These are phyloP conservation scores for Lycia hirtaria DNA, from an alignment of 2,888 invertebrate species.

Conservation along the genomic window DNA sequence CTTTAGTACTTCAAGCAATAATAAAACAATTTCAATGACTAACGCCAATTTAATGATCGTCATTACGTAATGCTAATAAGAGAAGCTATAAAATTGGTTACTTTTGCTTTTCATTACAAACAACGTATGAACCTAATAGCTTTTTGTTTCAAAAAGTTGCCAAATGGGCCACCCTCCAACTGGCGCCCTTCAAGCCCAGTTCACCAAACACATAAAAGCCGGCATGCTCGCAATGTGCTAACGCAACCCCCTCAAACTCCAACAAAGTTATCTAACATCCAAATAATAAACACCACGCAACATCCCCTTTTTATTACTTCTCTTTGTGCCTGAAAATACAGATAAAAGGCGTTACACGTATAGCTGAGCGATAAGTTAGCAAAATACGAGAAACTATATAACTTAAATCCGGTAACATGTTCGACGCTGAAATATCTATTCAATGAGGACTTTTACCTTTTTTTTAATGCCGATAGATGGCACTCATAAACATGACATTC, in stretches of 20 bases:
- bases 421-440: slow-evolving; percentile 46
- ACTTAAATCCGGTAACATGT: slow-evolving; percentile 33
- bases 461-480: too few relatives aligned
- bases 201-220: slow-evolving; percentile 21
- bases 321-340: slow-evolving; percentile 34
- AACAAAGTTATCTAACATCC: slow-evolving; percentile 39
- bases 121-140: background rate
- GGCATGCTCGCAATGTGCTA: slow-evolving; percentile 16
- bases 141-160: background rate
- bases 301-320: slow-evolving; percentile 43
- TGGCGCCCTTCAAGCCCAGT: slow-evolving; percentile 1
- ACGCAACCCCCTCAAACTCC: slow-evolving; percentile 23
- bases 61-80: too few relatives aligned
- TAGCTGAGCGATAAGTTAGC: slow-evolving; percentile 9
- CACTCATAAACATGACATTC: too few relatives aligned
- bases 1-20: too few relatives aligned
- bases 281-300: slow-evolving; percentile 39
- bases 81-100: too few relatives aligned
- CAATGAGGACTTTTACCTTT: background rate
- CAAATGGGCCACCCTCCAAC: background rate
- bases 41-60: too few relatives aligned
- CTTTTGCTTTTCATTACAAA: too few relatives aligned
- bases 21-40: too few relatives aligned
- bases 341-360: slow-evolving; percentile 39
- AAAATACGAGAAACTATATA: slow-evolving; percentile 37